A percentile compares a stretch with the other conserved stretches of the same genome.
Evolutionary conservation across 2,797 vertebrate species (phyloP).

Genomic region (Parambassis ranga): DNA sequence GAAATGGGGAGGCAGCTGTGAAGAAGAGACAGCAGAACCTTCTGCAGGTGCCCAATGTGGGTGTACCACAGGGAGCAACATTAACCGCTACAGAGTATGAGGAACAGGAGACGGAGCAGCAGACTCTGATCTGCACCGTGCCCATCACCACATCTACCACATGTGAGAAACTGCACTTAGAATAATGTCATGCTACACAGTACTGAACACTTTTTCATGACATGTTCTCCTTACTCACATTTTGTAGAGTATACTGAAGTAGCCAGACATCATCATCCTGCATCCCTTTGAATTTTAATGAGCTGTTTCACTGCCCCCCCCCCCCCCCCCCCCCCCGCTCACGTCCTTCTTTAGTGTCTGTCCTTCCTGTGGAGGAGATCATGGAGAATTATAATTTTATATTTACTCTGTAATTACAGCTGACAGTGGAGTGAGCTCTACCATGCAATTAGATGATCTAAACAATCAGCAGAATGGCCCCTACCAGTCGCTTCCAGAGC

Average conservation of each 20-base stretch:
- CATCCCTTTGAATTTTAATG: slow-evolving; percentile 45
- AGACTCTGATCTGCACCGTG: slow-evolving; percentile 79
- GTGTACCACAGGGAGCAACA: slow-evolving; percentile 72
- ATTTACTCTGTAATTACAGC: slow-evolving; percentile 76
- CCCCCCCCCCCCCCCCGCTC: background rate
- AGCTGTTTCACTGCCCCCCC: slow-evolving; percentile 12
- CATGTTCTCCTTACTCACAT: too few species aligned
- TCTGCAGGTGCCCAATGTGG: slow-evolving; percentile 83
- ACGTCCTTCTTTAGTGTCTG: slow-evolving; percentile 6
- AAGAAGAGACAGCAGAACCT: slow-evolving; percentile 77
- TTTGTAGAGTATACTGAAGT: too few species aligned
- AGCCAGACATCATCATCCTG: slow-evolving; percentile 28
- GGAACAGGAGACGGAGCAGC: slow-evolving; percentile 85
- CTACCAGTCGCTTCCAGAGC: slow-evolving; percentile 85
- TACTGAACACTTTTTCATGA: too few species aligned
- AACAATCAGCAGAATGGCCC: slow-evolving; percentile 88
- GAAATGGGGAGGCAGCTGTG: slow-evolving; percentile 50
- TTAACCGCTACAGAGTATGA: slow-evolving; percentile 77
- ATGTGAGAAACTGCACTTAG: slow-evolving; percentile 79
- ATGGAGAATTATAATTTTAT: slow-evolving; percentile 29
- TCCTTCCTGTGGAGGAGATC: slow-evolving; percentile 21
- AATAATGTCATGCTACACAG: too few species aligned
- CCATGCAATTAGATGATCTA: slow-evolving; percentile 85
- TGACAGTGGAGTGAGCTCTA: slow-evolving; percentile 86
- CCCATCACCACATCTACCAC: slow-evolving; percentile 83